Evolutionary conservation across 92 coral and sea anemone genomes (phyloP).

Genomic region (Micromussa lordhowensis): DNA sequence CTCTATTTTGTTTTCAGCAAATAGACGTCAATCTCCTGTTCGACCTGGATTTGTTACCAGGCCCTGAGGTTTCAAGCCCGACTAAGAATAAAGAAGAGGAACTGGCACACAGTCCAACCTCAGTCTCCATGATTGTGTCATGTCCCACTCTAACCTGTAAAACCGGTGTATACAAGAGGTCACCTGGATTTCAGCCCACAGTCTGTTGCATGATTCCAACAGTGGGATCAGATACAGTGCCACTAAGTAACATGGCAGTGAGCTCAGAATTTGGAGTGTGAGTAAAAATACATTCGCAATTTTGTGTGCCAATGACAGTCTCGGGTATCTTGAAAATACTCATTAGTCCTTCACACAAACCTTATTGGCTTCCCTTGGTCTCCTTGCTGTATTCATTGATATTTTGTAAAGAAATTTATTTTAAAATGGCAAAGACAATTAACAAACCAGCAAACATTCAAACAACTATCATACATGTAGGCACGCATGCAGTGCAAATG

Average conservation of each 20-base stretch:
- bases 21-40: conserved; percentile 56
- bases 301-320: neutral
- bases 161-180: conserved; percentile 83
- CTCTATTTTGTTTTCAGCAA: conserved; percentile 56
- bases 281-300: conserved; percentile 29
- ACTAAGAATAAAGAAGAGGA: conserved; percentile 58
- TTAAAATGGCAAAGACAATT: no score
- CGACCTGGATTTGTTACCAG: conserved; percentile 59
- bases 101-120: neutral
- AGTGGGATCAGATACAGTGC: conserved; percentile 70
- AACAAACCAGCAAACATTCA: no score
- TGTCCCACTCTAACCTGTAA: conserved; percentile 66
- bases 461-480: neutral
- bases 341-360: no score
- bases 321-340: no score
- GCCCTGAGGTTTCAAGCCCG: conserved; percentile 36
- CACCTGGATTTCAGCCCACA: conserved; percentile 92
- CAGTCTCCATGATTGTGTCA: conserved; percentile 41
- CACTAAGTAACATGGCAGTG: conserved; percentile 75
- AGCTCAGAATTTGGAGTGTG: conserved; percentile 99
- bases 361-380: no score
- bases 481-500: neutral
- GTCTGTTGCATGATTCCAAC: conserved; percentile 78
- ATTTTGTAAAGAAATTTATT: no score
- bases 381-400: no score